phyloP scores from a whole-genome alignment of 2,888 invertebrate genomes.

The Drosophila siamana region DNA sequence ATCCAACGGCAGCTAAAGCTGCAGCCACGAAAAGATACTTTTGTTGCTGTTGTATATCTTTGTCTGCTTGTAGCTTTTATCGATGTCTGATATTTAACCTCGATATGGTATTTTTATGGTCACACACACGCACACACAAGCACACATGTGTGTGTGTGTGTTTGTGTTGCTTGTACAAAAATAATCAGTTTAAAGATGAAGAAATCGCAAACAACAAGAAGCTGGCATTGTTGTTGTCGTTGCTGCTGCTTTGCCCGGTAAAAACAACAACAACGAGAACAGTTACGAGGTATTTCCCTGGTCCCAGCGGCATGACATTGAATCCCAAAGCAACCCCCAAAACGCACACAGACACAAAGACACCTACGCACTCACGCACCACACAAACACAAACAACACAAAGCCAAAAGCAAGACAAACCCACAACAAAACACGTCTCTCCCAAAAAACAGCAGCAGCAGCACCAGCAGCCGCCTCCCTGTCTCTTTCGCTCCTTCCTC shows the following conservation, averaged over 20 bases:
- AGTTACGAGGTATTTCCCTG: conserved; percentile 82
- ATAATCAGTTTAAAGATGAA: conserved; percentile 80
- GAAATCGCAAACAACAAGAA: conserved; percentile 68
- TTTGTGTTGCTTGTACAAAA: conserved; percentile 55
- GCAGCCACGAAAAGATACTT: conserved; percentile 52
- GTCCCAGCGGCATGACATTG: conserved; percentile 85
- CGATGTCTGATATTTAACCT: conserved; percentile 81
- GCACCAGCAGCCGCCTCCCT: conserved; percentile 7
- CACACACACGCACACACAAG: conserved; percentile 20
- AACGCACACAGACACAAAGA: conserved; percentile 33
- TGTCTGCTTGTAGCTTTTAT: conserved; percentile 73
- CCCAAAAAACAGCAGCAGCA: conserved; percentile 31
- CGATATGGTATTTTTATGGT: conserved; percentile 60
- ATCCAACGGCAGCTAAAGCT: conserved; percentile 9
- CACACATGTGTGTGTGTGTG: conserved; percentile 2
- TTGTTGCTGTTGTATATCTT: conserved; percentile 42
- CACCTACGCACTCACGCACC: conserved; percentile 24
- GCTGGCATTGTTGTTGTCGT: conserved; percentile 37
- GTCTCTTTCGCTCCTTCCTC: neutral
- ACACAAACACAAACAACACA: conserved; percentile 3
- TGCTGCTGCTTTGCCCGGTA: conserved; percentile 23
- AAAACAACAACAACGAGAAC: conserved; percentile 54
- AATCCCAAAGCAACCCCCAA: conserved; percentile 85
- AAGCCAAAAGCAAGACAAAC: conserved; percentile 20
- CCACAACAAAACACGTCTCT: conserved; percentile 38